Conservation (phyloP, 2,797 vertebrate genomes). For the Xiphorhynchus erythropygius region DNA sequence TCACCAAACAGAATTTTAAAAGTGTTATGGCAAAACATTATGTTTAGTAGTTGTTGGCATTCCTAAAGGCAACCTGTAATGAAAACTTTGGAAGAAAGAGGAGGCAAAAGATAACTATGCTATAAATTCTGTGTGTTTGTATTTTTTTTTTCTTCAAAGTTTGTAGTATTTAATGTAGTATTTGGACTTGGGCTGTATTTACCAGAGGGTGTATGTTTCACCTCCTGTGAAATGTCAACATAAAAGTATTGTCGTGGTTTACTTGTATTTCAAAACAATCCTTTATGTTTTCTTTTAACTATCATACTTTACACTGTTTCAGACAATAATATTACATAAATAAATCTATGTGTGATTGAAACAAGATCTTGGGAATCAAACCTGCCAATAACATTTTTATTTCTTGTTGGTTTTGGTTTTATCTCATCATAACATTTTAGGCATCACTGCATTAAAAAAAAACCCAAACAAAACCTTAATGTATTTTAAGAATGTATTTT, state of each 20-base stretch:
- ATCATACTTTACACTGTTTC: background rate
- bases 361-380: background rate
- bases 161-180: background rate
- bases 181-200: background rate
- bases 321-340: background rate
- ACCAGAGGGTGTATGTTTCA: background rate
- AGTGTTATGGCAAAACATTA: background rate
- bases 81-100: background rate
- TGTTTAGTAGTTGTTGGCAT: background rate
- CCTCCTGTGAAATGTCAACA: background rate
- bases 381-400: background rate
- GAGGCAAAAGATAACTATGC: background rate
- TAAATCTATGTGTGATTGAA: background rate
- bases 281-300: background rate
- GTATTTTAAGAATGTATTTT: background rate
- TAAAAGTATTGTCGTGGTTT: background rate
- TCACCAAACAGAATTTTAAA: background rate
- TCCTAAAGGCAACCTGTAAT: background rate
- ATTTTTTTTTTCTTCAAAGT: background rate
- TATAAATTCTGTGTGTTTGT: background rate
- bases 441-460: background rate
- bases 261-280: background rate
- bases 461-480: too few relatives aligned
- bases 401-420: background rate
- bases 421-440: background rate